phyloP scores from a whole-genome alignment of 1,140 invertebrate species.

The Lepidotrigona ventralis region DNA sequence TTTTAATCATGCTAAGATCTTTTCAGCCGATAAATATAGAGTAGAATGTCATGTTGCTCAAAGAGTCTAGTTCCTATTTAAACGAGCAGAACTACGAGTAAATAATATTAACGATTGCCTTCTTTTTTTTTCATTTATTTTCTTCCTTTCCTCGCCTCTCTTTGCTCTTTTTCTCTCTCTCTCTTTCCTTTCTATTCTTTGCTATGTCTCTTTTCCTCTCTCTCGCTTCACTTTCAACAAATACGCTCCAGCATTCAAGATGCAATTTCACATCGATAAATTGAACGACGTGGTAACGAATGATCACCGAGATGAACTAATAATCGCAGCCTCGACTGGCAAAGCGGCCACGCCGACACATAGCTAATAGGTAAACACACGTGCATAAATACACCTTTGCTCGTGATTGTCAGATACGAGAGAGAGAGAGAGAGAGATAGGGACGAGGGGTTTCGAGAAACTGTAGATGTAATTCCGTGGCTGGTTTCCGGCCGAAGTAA shows the following conservation, averaged over 20 bases:
- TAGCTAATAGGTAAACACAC: slow-evolving; percentile 62
- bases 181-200: background rate
- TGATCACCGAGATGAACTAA: slow-evolving; percentile 21
- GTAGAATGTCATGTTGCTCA: too few relatives aligned
- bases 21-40: too few relatives aligned
- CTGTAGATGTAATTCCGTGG: slow-evolving; percentile 36
- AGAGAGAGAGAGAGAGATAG: too few relatives aligned
- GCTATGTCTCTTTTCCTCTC: too few relatives aligned
- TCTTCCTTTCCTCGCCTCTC: background rate
- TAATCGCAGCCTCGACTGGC: slow-evolving; percentile 5
- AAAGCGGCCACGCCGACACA: slow-evolving; percentile 27
- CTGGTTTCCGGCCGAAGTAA: slow-evolving; percentile 36
- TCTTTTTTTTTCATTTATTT: background rate
- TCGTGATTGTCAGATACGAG: background rate
- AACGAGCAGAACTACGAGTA: too few relatives aligned
- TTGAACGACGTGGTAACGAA: background rate
- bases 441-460: background rate
- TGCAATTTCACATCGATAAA: background rate
- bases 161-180: background rate
- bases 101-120: too few relatives aligned
- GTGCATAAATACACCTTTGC: slow-evolving; percentile 54
- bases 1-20: too few relatives aligned
- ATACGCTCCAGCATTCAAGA: too few relatives aligned
- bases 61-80: too few relatives aligned
- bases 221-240: background rate